Evolutionary conservation across 2,113 vertebrate genomes (phyloP).

Genomic region (Bettongia penicillata): DNA sequence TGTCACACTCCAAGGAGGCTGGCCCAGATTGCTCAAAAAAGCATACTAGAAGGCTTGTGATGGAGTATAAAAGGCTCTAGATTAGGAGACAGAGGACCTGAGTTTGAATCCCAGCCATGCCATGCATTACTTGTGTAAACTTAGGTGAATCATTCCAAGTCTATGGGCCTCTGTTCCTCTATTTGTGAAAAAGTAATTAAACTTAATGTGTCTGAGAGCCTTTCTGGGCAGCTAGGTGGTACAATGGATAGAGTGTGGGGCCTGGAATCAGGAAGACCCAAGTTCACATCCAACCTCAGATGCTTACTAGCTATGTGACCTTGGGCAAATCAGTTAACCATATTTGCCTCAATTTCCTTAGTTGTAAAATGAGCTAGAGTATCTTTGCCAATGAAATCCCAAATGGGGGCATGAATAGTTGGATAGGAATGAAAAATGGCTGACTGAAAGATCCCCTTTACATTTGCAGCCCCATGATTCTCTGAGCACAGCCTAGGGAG

Average conservation of each 20-base stretch:
- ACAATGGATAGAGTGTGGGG: background rate
- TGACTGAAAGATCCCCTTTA: background rate
- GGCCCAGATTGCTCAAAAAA: constrained; percentile 58
- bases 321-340: background rate
- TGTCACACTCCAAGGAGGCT: constrained; percentile 29
- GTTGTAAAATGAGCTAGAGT: background rate
- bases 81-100: background rate
- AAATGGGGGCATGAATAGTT: background rate
- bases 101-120: background rate
- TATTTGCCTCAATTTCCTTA: background rate
- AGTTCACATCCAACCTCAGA: background rate
- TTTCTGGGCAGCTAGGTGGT: background rate
- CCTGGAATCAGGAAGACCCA: background rate
- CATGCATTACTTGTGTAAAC: background rate
- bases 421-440: background rate
- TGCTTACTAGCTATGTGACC: background rate
- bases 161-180: background rate
- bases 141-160: background rate
- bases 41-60: background rate
- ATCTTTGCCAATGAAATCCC: background rate
- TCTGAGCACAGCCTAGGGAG: too few species aligned
- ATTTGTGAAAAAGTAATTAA: background rate
- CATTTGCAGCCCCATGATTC: background rate
- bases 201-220: background rate
- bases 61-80: background rate